These are phyloP conservation scores for Melipona bicolor DNA, from an alignment of 2,888 invertebrate genomes.

Conservation along the genomic window DNA sequence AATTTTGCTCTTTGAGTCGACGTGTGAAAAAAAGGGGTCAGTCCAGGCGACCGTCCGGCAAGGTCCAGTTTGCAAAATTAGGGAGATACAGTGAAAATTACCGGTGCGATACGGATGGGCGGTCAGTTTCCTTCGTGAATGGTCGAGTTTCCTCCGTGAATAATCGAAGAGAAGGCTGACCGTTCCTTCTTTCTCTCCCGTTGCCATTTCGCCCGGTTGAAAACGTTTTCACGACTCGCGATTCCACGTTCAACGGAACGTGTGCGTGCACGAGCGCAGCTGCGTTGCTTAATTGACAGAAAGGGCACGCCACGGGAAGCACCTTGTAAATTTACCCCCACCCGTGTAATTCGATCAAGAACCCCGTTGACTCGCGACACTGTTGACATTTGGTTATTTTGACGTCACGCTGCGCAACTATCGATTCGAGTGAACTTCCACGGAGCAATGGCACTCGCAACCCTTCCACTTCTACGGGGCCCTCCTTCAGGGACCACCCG, in stretches of 20 bases:
- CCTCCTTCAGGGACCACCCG: conserved; percentile 49
- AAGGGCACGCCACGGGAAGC: conserved; percentile 74
- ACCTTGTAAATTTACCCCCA: conserved; percentile 62
- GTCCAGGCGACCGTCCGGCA: conserved; percentile 8
- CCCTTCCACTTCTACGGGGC: conserved; percentile 44
- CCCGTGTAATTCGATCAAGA: conserved; percentile 83
- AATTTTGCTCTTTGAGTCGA: conserved; percentile 1
- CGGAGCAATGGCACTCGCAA: conserved; percentile 29
- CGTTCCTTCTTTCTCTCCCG: neutral
- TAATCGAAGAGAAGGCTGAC: neutral
- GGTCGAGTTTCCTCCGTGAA: neutral
- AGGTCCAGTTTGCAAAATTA: conserved; percentile 64
- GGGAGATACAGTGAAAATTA: conserved; percentile 71
- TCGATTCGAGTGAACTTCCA: conserved; percentile 35
- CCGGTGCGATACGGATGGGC: conserved; percentile 64
- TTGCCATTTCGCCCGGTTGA: neutral
- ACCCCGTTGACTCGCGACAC: conserved; percentile 82
- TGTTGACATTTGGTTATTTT: conserved; percentile 84
- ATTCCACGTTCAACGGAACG: neutral
- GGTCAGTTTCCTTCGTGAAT: conserved; percentile 49
- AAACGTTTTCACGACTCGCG: conserved; percentile 31
- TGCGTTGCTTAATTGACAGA: conserved; percentile 81
- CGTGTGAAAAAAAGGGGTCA: conserved; percentile 33
- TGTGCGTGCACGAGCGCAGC: conserved; percentile 68
- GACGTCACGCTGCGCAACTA: conserved; percentile 80